Evolutionary conservation across 1,140 invertebrate genomes (phyloP).

Genomic region (Plectrocnemia conspersa): DNA sequence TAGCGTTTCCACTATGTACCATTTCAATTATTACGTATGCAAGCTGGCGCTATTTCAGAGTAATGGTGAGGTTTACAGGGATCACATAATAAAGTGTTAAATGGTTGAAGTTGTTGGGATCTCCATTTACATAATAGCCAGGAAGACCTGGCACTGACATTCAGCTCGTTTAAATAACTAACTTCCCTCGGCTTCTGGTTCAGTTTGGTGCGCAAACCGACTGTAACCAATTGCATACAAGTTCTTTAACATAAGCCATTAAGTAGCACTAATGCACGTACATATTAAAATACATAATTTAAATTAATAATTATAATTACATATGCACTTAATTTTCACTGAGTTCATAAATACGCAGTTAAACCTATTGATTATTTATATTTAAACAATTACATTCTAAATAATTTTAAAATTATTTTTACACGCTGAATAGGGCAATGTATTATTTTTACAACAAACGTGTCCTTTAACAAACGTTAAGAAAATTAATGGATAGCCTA

Average conservation of each 20-base stretch:
- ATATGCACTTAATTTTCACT: background rate
- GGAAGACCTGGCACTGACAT: conserved; percentile 30
- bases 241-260: conserved; percentile 3
- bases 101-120: conserved; percentile 17
- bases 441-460: too few relatives aligned
- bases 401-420: too few relatives aligned
- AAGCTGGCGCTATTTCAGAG: background rate
- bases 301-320: too few relatives aligned
- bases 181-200: background rate
- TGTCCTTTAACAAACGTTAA: too few relatives aligned
- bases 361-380: background rate
- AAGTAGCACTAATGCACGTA: background rate
- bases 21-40: too few relatives aligned
- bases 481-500: too few relatives aligned
- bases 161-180: conserved; percentile 27
- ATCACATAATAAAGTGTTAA: conserved; percentile 25
- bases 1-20: too few relatives aligned
- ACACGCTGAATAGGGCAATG: too few relatives aligned
- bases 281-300: too few relatives aligned
- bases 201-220: background rate
- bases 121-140: conserved; percentile 21
- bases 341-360: background rate
- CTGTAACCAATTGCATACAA: conserved; percentile 22
- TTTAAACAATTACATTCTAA: too few relatives aligned
- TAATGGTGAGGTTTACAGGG: conserved; percentile 4